Evolutionary conservation across 1,140 invertebrate genomes (phyloP), one percentile per base, ranked within the genome.

Genomic region (Macrobrachium nipponense): DNA sequence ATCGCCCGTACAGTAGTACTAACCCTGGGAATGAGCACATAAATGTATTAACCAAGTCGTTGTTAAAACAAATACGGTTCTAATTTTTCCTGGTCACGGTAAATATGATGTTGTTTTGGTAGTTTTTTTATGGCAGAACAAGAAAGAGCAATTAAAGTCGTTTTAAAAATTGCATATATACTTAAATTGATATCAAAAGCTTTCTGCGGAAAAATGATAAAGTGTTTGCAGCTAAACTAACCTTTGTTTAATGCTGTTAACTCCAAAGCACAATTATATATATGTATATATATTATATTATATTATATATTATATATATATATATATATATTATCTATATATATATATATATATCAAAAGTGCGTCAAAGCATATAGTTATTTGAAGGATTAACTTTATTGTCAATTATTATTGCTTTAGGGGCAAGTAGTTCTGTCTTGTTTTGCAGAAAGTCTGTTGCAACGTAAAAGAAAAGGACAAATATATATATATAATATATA

Each of bases 271-370:
- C 43, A 76, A 51, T 51, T 76, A 76, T 76, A 76, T 76, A 76
- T 76, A 76, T 76, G 51, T 76, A 76, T 76, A 76, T 76, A 76
- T 43, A 51, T 76, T 76, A 76, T 76, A 76, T 76, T 27, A 79
- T 79, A 79, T 79, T 58, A 60, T 79, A 60, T 79, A 79, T 58
- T 79, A 79, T 79, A 79, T 58, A 61, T 79, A 79, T 79, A 79
- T 58, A 79, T 79, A 79, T 79, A 79, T 58, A 79, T 79, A 60
- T 79, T 79, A 20, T 60, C 20, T 79, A 79, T 60, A 60, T 61
- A 60, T 79, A 79, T 60, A 78, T 78, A 78, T 78, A 78, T 78
- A 78, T 78, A 78, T 78, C 12, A 23, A 6, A 7, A 23, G 27
- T 59, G 18, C 18, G 5, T 12, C n/a, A 23, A 12, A 12, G n/a